These are phyloP conservation scores for Apis mellifera DNA, from an alignment of 1,140 invertebrate species.

Conservation along the genomic window Amel_HAv3.1 CM009936.2:9036001-9036500, in stretches of 20 bases:
- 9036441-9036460: background rate
- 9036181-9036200: constrained; percentile 5
- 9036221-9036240: background rate
- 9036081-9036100: constrained; percentile 65
- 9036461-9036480: background rate
- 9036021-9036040: constrained; percentile 65
- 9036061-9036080: constrained; percentile 58
- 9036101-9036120: constrained; percentile 69
- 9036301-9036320: too few species aligned
- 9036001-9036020: constrained; percentile 76
- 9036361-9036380: too few species aligned
- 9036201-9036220: background rate
- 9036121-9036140: constrained; percentile 76
- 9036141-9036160: constrained; percentile 82
- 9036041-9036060: constrained; percentile 27
- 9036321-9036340: too few species aligned
- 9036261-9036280: background rate
- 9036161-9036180: constrained; percentile 81
- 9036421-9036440: background rate
- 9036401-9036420: background rate
- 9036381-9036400: background rate
- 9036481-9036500: background rate
- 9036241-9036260: background rate
- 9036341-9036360: too few species aligned
- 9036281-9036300: too few species aligned